These are phyloP conservation scores for Aphaenogaster rudis DNA, from an alignment of 1,140 invertebrate genomes.

Conservation along the genomic window DNA sequence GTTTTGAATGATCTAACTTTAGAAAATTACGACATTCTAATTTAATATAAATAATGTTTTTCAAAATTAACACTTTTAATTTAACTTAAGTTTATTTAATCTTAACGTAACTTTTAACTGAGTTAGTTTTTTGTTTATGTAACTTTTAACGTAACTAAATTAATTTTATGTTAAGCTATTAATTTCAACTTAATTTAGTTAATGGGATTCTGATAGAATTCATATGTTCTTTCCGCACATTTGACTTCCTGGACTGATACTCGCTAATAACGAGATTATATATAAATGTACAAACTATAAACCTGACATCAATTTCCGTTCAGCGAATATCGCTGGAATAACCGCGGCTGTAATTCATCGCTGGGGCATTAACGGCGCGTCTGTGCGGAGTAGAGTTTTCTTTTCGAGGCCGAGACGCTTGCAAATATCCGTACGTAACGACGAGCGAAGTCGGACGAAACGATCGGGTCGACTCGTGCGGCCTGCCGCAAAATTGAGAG, in stretches of 20 bases:
- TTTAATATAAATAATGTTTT: too few relatives aligned
- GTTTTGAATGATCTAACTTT: too few relatives aligned
- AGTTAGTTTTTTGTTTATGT: too few relatives aligned
- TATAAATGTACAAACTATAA: not conserved
- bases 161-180: too few relatives aligned
- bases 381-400: constrained; percentile 3
- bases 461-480: constrained; percentile 72
- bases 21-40: too few relatives aligned
- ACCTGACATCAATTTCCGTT: constrained; percentile 41
- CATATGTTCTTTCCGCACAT: not conserved
- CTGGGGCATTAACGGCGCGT: constrained; percentile 41
- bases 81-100: too few relatives aligned
- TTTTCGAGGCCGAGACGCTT: constrained; percentile 9
- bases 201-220: not conserved
- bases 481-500: constrained; percentile 81
- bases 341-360: constrained; percentile 54
- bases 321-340: constrained; percentile 32
- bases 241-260: not conserved
- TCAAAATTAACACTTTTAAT: too few relatives aligned
- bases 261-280: constrained; percentile 6
- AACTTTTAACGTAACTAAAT: too few relatives aligned
- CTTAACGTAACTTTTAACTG: too few relatives aligned
- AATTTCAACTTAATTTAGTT: too few relatives aligned
- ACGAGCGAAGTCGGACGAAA: constrained; percentile 47
- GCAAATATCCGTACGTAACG: constrained; percentile 49